Evolutionary conservation across 2,888 invertebrate species (phyloP).

Genomic region (Trissoscelio sp.): DNA sequence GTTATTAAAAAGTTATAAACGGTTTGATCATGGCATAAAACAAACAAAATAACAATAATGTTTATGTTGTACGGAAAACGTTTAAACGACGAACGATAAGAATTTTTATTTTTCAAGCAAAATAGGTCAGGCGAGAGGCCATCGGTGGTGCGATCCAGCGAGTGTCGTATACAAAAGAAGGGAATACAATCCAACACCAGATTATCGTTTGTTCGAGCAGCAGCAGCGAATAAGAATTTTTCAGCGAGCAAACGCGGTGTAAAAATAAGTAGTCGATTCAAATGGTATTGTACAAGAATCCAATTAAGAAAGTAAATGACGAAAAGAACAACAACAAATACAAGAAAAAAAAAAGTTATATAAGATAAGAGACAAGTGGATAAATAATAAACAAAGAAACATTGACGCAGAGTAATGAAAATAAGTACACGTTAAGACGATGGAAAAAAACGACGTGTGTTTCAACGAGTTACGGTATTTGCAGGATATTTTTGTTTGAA

Average conservation of each 20-base stretch:
- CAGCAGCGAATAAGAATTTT: conserved; percentile 65
- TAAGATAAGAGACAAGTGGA: not conserved
- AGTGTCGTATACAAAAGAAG: conserved; percentile 70
- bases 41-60: conserved; percentile 41
- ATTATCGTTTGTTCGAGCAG: conserved; percentile 68
- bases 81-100: conserved; percentile 64
- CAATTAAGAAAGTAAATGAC: conserved; percentile 18
- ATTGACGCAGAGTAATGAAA: not conserved
- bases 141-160: conserved; percentile 74
- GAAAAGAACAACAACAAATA: not conserved
- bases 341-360: not conserved
- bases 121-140: conserved; percentile 72
- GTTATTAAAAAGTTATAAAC: conserved; percentile 24
- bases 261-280: conserved; percentile 42
- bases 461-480: conserved; percentile 68
- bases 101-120: conserved; percentile 66
- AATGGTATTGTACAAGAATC: conserved; percentile 31
- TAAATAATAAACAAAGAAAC: conserved; percentile 7
- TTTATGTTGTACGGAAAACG: conserved; percentile 27
- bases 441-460: conserved; percentile 63
- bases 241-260: conserved; percentile 64
- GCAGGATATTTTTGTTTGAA: conserved; percentile 63
- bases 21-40: conserved; percentile 23
- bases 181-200: conserved; percentile 68
- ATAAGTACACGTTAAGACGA: conserved; percentile 32